Percentiles rank a stretch among this genome's conserved stretches.
Conservation (phyloP, 2,797 vertebrate species). For the Okamejei kenojei region DNA sequence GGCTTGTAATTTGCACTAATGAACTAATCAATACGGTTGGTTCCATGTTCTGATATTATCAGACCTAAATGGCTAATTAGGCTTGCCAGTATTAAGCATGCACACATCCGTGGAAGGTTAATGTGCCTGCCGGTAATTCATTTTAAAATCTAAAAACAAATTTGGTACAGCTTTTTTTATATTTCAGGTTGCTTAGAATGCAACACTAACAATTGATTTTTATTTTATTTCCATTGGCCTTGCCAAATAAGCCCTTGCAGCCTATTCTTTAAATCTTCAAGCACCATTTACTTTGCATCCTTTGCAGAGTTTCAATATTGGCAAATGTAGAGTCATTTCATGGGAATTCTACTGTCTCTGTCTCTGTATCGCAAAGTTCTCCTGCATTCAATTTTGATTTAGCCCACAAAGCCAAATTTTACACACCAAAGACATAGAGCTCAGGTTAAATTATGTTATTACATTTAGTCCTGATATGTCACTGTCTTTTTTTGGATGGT, state of each 20-base stretch:
- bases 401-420: not conserved
- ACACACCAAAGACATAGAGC: not conserved
- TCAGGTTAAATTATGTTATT: not conserved
- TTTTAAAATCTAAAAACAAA: slow-evolving; percentile 2
- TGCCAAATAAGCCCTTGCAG: not conserved
- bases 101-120: not conserved
- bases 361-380: not conserved
- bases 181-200: not conserved
- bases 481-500: not conserved
- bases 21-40: slow-evolving; percentile 6
- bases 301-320: not conserved
- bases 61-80: slow-evolving; percentile 11
- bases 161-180: not conserved
- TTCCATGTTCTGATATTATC: slow-evolving; percentile 16
- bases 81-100: not conserved
- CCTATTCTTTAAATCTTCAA: slow-evolving; percentile 20
- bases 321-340: slow-evolving; percentile 8
- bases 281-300: slow-evolving; percentile 8
- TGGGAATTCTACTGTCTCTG: not conserved
- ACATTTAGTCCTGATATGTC: not conserved
- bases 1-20: not conserved
- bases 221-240: slow-evolving; percentile 30
- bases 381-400: not conserved
- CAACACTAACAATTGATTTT: slow-evolving; percentile 4
- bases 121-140: not conserved